Evolutionary conservation across 2,888 invertebrate species (phyloP), one percentile per base, ranked within the genome.

Genomic region (Suillia variegata): DNA sequence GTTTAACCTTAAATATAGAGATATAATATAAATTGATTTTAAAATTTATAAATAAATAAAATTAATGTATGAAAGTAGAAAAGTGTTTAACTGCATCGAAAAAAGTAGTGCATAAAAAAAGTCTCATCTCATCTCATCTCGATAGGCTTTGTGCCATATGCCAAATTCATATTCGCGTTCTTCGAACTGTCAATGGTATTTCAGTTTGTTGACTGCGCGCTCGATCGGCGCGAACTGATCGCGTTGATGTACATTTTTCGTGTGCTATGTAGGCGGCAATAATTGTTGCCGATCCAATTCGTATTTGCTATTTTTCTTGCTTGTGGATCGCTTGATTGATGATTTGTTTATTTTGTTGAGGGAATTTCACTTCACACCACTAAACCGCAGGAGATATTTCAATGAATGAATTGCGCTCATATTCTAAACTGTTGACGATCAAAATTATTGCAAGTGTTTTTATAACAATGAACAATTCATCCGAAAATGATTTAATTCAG

Each of bases 291-390:
- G 10, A 26, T 26, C 26, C 6, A 26, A 26, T n/a, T n/a, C n/a
- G n/a, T 31, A 12, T 6, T 31, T 31, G 31, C 31, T 31, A 8
- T 8, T 31, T 31, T 6, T 31, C 31, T 50, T 62, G 67, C 67
- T 12, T 67, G 71, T 63, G 67, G 73, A 71, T 75, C 67, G 63
- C 69, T 66, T 74, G 76, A 74, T 75, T 75, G 75, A 75, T 74
- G 75, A 76, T 75, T 75, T 75, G 75, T 75, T 75, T 75, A 74
- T 75, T 76, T 75, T 73, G 68, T 69, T 71, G 66, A 65, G n/a
- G 65, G 61, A 63, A 64, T 61, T 70, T 76, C 73, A 66, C 71
- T 74, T 75, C 70, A 66, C 75, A 68, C 76, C 67, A 58, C 58
- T 51, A 51, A 55, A 20, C 51, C 12, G 45, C 56, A 51, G 56